Evolutionary conservation across 1,140 invertebrate genomes (phyloP).

Genomic region (Drosophila nannoptera): DNA sequence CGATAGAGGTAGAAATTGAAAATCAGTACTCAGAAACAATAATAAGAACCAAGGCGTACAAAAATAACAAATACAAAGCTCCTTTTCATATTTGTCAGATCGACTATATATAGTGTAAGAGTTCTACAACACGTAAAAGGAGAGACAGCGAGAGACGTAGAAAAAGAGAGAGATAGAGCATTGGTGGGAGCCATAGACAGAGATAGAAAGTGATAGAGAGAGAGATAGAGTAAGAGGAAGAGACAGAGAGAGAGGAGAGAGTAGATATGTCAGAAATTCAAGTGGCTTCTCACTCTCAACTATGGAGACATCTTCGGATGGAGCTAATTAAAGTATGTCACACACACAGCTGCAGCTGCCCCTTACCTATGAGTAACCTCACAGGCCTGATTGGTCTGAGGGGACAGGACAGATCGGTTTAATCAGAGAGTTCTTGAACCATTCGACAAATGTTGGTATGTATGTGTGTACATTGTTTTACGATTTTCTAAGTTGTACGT

Average conservation of each 20-base stretch:
- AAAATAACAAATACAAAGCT: conserved; percentile 13
- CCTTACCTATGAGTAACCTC: too few relatives aligned
- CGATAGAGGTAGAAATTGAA: conserved; percentile 9
- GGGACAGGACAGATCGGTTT: not conserved
- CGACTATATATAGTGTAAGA: conserved; percentile 10
- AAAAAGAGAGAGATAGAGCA: conserved; percentile 64
- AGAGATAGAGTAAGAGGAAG: conserved; percentile 44
- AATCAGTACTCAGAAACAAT: conserved; percentile 17
- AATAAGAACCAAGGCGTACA: conserved; percentile 13
- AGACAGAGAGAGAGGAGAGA: conserved; percentile 46
- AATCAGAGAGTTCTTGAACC: conserved; percentile 11
- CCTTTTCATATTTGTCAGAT: conserved; percentile 15
- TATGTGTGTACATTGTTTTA: conserved; percentile 55
- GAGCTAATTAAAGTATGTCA: conserved; percentile 34
- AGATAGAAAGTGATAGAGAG: conserved; percentile 40
- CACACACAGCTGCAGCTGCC: conserved; percentile 42
- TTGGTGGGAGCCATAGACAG: conserved; percentile 44
- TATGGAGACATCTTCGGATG: conserved; percentile 29
- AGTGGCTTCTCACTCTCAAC: too few relatives aligned
- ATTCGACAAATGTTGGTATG: conserved; percentile 47
- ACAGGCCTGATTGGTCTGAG: not conserved
- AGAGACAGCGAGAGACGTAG: conserved; percentile 33
- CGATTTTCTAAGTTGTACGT: conserved; percentile 63
- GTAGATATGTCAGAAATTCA: conserved; percentile 1
- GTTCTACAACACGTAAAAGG: too few relatives aligned